Base-by-base conservation (phyloP, 2,888 invertebrate genomes). In the Xiphydria camelus region DNA sequence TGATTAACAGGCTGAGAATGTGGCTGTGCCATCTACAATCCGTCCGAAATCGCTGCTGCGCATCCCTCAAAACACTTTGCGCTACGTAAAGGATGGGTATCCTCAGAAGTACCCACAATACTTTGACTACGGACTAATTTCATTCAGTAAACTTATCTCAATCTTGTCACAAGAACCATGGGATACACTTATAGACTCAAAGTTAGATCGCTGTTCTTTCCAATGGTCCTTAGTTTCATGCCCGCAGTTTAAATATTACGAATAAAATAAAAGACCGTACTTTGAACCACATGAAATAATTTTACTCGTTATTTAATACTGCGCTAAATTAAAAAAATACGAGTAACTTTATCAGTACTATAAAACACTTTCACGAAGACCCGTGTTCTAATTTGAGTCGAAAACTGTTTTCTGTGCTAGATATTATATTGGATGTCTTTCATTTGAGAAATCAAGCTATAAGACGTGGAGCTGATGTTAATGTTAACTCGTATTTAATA, bases 1-100 rank as follows among this genome's bases (percentile, higher is more conserved):
- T 73, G 69, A 75, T 75, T 59, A 66, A 68, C 66, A 75, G 75
- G 75, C 73, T 75, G 66, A 68, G 69, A 65, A 70, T 68, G 66
- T 75, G 75, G 75, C 72, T 75, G 73, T 75, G 75, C 73, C 75
- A 74, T 73, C 62, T 75, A 60, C 71, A 72, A 73, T 72, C 74
- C 61, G 70, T 74, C 62, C 73, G 58, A 62, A 70, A 56, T 55
- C 73, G 75, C 60, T 75, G 75, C 67, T 75, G 75, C 63, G 73
- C 72, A 54, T 75, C 74, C 61, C 66, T 75, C 45, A 72, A 68
- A 56, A 55, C 62, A 49, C 62, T 74, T 62, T 75, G 75, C 63
- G 51, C 48, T 44, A 55, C 46, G 33, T 61, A 57, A 62, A 42
- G 57, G 52, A 49, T 23, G 23, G 32, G 18, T 45, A 6, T n/a